Base-by-base conservation (phyloP, 2,113 vertebrate genomes). In the Oncorhynchus mykiss region DNA sequence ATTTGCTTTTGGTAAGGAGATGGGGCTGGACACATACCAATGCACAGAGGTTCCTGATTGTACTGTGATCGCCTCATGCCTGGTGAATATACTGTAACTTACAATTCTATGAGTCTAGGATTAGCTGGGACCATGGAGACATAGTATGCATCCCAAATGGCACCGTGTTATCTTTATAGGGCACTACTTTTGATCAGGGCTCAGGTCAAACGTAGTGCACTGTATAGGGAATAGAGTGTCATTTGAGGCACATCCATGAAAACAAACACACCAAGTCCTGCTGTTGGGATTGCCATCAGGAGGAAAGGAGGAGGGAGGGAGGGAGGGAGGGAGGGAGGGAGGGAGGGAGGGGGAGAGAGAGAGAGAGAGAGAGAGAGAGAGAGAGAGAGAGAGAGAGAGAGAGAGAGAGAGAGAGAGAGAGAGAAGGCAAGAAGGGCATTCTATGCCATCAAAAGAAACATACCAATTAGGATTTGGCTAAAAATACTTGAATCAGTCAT, bases 21-120 rank as follows among this genome's bases (percentile, higher is more conserved):
- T 81, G 79, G 34, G 76, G 62, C 75, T 71, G 72, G 72, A 18
- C 65, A 80, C 74, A 71, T 70, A 80, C 78, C 22, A 45, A 45
- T 74, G 57, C 60, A 59, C n/a, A 51, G 72, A 25, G 71, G 39
- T 67, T 68, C 54, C 6, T 60, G 18, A 27, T 6, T 73, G 74
- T 54, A 62, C 48, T 62, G 22, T 39, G 57, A 68, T 59, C 65
- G n/a, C 20, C 54, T 9, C 3, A 3, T 18, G 59, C 29, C 68
- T 68, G 45, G n/a, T 77, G 78, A 80, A 81, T 83, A 79, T 77
- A n/a, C n/a, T n/a, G n/a, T n/a, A 78, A 76, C 76, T 78, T 87
- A 73, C 75, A 76, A 18, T 45, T 67, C 77, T 80, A 83, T 85
- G 79, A 60, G 57, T 70, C 51, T 69, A 51, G 51, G 78, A 83